phyloP scores from a whole-genome alignment of 2,113 vertebrate species.

The Calyptommatus sinebrachiatus region DNA sequence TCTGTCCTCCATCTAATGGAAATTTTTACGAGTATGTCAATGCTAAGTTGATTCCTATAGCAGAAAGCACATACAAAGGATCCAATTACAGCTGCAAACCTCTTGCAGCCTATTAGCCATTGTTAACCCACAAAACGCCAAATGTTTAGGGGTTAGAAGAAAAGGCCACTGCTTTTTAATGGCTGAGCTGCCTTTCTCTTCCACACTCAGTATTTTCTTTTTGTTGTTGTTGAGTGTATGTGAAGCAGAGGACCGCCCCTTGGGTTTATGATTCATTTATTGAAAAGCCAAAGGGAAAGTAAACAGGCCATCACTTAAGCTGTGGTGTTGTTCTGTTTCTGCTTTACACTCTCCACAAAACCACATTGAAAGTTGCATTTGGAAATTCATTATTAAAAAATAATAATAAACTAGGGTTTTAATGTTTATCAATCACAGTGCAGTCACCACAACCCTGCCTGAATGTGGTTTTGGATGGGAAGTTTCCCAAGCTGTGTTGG shows the following conservation, averaged over 20 bases:
- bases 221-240: conserved; percentile 3
- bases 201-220: conserved; percentile 22
- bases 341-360: not conserved
- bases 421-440: not conserved
- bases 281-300: conserved; percentile 5
- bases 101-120: conserved; percentile 59
- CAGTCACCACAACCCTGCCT: too few relatives aligned
- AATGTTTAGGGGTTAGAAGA: conserved; percentile 33
- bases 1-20: conserved; percentile 76
- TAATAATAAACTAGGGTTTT: not conserved
- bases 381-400: not conserved
- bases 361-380: not conserved
- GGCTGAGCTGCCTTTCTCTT: not conserved
- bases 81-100: conserved; percentile 70
- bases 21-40: conserved; percentile 72
- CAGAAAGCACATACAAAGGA: conserved; percentile 75
- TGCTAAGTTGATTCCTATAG: conserved; percentile 73
- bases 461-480: too few relatives aligned
- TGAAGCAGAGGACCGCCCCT: conserved; percentile 3
- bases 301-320: not conserved
- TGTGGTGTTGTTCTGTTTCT: not conserved
- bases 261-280: conserved; percentile 11
- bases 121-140: conserved; percentile 66
- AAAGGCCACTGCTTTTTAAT: conserved; percentile 37
- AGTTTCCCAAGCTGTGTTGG: too few relatives aligned